These are phyloP conservation scores for Eupithecia abbreviata DNA, from an alignment of 2,888 invertebrate species.

Conservation along the genomic window DNA sequence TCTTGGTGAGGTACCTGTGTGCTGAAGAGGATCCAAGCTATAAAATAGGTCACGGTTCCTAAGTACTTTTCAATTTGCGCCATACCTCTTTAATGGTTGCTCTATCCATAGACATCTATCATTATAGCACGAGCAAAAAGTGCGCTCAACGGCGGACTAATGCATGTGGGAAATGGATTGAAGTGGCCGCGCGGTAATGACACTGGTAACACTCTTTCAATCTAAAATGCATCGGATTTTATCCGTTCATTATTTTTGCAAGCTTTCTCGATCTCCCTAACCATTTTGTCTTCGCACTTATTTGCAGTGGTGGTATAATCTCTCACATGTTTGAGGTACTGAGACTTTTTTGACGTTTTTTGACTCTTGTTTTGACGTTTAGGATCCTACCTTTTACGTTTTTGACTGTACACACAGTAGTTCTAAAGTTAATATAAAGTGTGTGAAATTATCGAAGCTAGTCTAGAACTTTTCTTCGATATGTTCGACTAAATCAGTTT, in stretches of 20 bases:
- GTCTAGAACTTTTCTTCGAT: too few species aligned
- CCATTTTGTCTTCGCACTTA: not conserved
- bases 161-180: slow-evolving; percentile 33
- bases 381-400: too few species aligned
- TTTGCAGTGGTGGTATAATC: too few species aligned
- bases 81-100: not conserved
- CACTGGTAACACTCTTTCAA: slow-evolving; percentile 1
- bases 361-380: too few species aligned
- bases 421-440: too few species aligned
- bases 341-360: too few species aligned
- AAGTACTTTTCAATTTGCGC: not conserved
- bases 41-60: not conserved
- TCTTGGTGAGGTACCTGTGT: too few species aligned
- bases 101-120: not conserved
- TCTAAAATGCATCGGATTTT: not conserved
- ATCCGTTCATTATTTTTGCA: not conserved
- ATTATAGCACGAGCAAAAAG: slow-evolving; percentile 1
- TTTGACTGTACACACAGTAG: too few species aligned
- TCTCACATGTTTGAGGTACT: not conserved
- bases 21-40: too few species aligned
- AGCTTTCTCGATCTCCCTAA: not conserved
- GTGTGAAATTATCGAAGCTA: too few species aligned
- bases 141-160: slow-evolving; percentile 17
- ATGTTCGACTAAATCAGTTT: not conserved
- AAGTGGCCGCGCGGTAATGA: slow-evolving; percentile 13